Base-by-base conservation (phyloP, 2,888 invertebrate species). In the Physocephala rufipes region DNA sequence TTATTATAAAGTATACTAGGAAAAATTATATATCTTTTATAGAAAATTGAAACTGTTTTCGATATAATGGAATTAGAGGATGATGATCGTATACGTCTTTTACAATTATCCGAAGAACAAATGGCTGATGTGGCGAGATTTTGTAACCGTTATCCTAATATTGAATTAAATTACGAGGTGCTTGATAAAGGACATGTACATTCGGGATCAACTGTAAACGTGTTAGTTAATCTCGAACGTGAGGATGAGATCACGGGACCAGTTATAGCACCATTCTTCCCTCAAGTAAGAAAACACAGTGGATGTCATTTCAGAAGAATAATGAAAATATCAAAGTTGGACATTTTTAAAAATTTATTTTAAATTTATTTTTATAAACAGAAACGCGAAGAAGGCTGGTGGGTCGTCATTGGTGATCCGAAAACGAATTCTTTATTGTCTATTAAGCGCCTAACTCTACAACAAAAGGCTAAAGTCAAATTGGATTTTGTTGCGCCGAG, bases 121-220 rank as follows among this genome's bases (percentile, higher is more conserved):
- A 96, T 99, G 94, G 95, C 95, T 0, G 99, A 99, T 84, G 99
- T 99, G 0, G 99, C 99, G 0, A 89, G 95, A 51, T 99, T 99
- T 90, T 99, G 99, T 86, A 99, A 99, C 88, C 90, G 98, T 21
- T 99, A 99, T 86, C 99, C 99, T 0, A 98, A 99, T 85, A 99
- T 99, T 75, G 99, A 99, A 83, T 90, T 99, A 82, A 92, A 91
- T 0, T 97, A 96, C 79, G 95, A 98, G 87, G 93, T 99, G 2
- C 87, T 91, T 70, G 93, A 94, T 74, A 93, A 92, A 80, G 93
- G 95, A 73, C 89, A 88, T 74, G 89, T 96, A 30, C 89, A 90
- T 82, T 93, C 92, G 1, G 96, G 96, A 12, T 92, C 93, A 24
- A 92, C 95, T 0, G 95, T 99, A 0, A 93, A 94, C 84, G 94